Evolutionary conservation across 2,113 vertebrate genomes (phyloP).

Genomic region (Calyptommatus sinebrachiatus): DNA sequence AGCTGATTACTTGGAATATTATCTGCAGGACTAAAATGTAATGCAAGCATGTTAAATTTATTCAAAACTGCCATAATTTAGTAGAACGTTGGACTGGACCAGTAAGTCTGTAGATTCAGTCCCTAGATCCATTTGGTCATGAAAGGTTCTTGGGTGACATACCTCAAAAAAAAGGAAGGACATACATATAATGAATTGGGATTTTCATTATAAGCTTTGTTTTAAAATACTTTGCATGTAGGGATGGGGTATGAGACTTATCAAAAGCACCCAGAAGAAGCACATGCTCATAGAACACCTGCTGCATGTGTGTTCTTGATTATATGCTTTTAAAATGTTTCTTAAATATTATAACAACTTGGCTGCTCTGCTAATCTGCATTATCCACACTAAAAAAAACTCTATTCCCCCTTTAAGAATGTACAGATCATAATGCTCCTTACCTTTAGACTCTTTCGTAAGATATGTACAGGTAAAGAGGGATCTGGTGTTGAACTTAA

Average conservation of each 20-base stretch:
- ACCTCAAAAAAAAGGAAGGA: too few relatives aligned
- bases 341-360: neutral
- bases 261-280: too few relatives aligned
- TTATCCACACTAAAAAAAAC: neutral
- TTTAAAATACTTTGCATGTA: neutral
- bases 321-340: too few relatives aligned
- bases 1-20: neutral
- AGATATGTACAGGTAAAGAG: constrained; percentile 59
- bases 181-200: too few relatives aligned
- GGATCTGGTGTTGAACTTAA: constrained; percentile 58
- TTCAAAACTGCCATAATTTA: neutral
- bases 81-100: neutral
- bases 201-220: neutral
- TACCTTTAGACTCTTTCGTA: constrained; percentile 69
- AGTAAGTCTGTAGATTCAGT: too few relatives aligned
- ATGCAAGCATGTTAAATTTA: neutral
- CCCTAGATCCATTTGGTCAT: too few relatives aligned
- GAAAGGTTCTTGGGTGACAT: too few relatives aligned
- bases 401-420: neutral
- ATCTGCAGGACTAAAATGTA: neutral
- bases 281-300: too few relatives aligned
- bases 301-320: too few relatives aligned
- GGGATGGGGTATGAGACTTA: too few relatives aligned
- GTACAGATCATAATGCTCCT: constrained; percentile 23
- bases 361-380: neutral